phyloP scores from a whole-genome alignment of 2,797 vertebrate genomes.

The Chelon labrosus region DNA sequence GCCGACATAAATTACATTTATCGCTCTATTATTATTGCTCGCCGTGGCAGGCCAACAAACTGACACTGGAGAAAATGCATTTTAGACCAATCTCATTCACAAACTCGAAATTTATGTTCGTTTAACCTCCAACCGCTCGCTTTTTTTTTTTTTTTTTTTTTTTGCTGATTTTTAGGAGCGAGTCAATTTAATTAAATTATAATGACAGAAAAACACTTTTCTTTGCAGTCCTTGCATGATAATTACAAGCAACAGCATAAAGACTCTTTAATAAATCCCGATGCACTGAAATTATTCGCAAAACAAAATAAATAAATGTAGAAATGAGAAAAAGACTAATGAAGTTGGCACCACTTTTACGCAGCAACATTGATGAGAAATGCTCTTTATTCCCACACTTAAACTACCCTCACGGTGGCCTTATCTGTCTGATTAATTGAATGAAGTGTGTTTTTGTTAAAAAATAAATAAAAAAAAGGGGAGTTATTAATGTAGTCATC shows the following conservation, averaged over 20 bases:
- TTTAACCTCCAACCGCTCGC: too few relatives aligned
- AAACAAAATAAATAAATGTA: background rate
- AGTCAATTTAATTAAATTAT: conserved; percentile 38
- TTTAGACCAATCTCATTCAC: conserved; percentile 32
- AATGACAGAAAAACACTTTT: conserved; percentile 42
- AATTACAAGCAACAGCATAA: conserved; percentile 18
- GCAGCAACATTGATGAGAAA: conserved; percentile 20
- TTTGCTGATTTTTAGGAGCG: background rate
- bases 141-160: conserved; percentile 24
- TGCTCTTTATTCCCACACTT: conserved; percentile 12
- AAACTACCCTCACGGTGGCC: conserved; percentile 31
- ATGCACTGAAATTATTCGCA: conserved; percentile 6
- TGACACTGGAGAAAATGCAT: conserved; percentile 45
- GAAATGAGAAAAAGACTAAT: background rate
- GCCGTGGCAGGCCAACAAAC: conserved; percentile 66
- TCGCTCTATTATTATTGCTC: conserved; percentile 71
- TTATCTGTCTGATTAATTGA: conserved; percentile 34
- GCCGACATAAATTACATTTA: conserved; percentile 76
- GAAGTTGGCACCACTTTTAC: conserved; percentile 4
- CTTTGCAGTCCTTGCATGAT: conserved; percentile 23
- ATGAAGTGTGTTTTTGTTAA: background rate
- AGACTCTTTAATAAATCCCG: background rate
- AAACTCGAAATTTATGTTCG: conserved; percentile 27
- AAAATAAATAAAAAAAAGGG: conserved; percentile 7
- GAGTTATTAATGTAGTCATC: conserved; percentile 23